Evolutionary conservation across 2,888 invertebrate genomes (phyloP).

Genomic region (Galeopsomyia nigrocyanea): DNA sequence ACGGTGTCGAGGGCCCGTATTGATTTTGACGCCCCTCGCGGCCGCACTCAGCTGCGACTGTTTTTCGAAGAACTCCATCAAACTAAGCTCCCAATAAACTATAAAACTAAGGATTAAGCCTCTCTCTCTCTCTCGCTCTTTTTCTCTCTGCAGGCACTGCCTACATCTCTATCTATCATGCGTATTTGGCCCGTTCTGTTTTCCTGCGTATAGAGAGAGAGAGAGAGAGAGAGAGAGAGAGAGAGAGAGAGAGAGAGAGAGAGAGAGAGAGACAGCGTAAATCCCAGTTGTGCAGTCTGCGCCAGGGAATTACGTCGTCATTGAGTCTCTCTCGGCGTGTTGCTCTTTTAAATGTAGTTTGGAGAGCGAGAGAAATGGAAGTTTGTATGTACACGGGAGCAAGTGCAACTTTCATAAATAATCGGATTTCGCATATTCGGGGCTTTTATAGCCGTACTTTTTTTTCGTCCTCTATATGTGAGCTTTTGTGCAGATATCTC

Average conservation of each 20-base stretch:
- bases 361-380: not conserved
- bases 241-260: no score
- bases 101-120: constrained; percentile 61
- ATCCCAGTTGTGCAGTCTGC: constrained; percentile 31
- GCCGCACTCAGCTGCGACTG: constrained; percentile 46
- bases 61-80: constrained; percentile 65
- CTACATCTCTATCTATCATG: constrained; percentile 27
- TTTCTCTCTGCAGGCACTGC: not conserved
- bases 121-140: not conserved
- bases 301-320: constrained; percentile 34
- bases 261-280: not conserved
- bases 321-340: constrained; percentile 9
- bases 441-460: not conserved
- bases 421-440: constrained; percentile 9
- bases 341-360: constrained; percentile 28
- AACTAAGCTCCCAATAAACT: constrained; percentile 68
- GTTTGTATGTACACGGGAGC: not conserved
- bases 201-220: not conserved
- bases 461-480: no score
- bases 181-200: not conserved
- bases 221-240: no score
- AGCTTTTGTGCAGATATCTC: no score
- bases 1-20: constrained; percentile 30
- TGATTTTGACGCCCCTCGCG: constrained; percentile 43
- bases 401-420: constrained; percentile 13